Base-by-base conservation (phyloP, 1,140 invertebrate species). In the Drosophila mayri region DNA sequence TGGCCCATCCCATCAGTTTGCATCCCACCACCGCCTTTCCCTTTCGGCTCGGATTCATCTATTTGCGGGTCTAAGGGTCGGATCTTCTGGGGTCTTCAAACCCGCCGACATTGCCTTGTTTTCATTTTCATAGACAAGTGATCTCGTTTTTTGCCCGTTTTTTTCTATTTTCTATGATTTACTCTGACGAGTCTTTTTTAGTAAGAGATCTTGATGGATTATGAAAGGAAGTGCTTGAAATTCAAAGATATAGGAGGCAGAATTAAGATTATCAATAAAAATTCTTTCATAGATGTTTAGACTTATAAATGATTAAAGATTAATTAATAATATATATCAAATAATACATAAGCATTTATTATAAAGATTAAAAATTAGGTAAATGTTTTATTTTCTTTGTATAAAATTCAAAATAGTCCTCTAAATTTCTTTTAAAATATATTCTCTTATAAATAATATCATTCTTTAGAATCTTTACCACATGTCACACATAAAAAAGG, bases 31-130 rank as follows among this genome's bases (percentile, higher is more conserved):
- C 57, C 57, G 38, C 49, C 57, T 73, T 74, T 61, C 62, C 62
- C 66, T 70, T 52, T 54, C 37, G 32, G 32, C 50, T 54, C 16
- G 35, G 47, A 35, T 40, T 30, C 40, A 14, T 72, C 67, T 72
- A 74, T 62, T 73, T 72, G 67, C 49, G 67, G 71, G 71, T 74
- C 71, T 47, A 63, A 74, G 71, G 68, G 71, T 72, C 71, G 68
- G 28, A 58, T 72, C 71, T 74, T 62, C 43, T 41, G 35, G 43
- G 65, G 64, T 70, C 68, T 72, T 72, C 50, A 72, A 58, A 58
- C 41, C 40, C n/a, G 64, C 64, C 41, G 41, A 58, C 68, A 72
- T 20, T 67, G 47, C 40, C 40, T 67, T 14, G 65, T 50, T 73
- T 74, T 38, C 40, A 14, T 30, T 70, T 72, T 35, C 43, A 22